Conservation (phyloP, 2,888 invertebrate species). For the Caradrina clavipalpis region DNA sequence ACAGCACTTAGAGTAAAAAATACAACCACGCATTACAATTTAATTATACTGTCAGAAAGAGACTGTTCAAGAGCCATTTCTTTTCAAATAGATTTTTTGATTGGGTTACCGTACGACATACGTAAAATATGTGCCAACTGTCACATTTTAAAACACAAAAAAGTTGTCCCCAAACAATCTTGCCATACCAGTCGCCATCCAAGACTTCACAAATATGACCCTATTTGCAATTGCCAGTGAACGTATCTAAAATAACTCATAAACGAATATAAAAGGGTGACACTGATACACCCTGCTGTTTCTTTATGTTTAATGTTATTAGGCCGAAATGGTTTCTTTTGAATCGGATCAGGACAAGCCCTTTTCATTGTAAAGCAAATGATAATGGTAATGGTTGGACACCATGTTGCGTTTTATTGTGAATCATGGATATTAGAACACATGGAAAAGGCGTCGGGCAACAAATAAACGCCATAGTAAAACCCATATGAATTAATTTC, state of each 20-base stretch:
- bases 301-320: slow-evolving; percentile 89
- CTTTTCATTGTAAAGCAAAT: slow-evolving; percentile 87
- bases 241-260: slow-evolving; percentile 75
- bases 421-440: slow-evolving; percentile 60
- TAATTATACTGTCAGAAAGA: no score
- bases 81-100: no score
- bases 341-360: slow-evolving; percentile 81
- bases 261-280: slow-evolving; percentile 84
- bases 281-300: slow-evolving; percentile 87
- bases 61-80: no score
- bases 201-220: slow-evolving; percentile 39
- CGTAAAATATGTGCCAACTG: no score
- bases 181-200: slow-evolving; percentile 7
- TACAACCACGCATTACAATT: no score
- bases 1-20: no score
- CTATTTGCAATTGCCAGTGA: slow-evolving; percentile 53
- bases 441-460: slow-evolving; percentile 65
- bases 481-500: slow-evolving; percentile 52
- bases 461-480: slow-evolving; percentile 56
- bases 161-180: neutral
- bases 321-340: slow-evolving; percentile 82
- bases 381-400: slow-evolving; percentile 87
- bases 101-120: no score
- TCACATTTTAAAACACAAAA: neutral
- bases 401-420: slow-evolving; percentile 86